Evolutionary conservation across 1,140 invertebrate species (phyloP), one percentile per base, ranked within the genome.

Genomic region (Drosophila equinoxialis): DNA sequence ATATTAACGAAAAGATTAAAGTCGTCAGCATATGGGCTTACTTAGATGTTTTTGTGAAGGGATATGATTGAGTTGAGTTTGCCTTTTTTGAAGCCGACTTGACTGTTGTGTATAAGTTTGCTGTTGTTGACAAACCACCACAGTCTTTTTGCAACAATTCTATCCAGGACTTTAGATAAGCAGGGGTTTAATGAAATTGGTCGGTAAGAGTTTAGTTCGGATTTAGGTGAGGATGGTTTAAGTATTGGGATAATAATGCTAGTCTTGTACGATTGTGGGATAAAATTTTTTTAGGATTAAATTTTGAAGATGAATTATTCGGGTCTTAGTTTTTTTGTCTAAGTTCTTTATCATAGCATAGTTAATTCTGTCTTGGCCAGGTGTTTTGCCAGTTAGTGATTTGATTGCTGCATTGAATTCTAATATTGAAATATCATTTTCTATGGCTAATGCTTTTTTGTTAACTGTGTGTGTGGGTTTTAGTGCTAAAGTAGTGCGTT

Each of bases 181-280:
- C n/a, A n/a, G n/a, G 68, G 58, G 37, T 62, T 79, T 10, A 79
- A 41, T 13, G 72, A 74, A 10, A 78, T 78, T 3, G 67, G 71
- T 11, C 71, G 17, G 17, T 17, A 17, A 17, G 17, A 17, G 17
- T 17, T 17, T 17, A 17, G 1, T 17, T 17, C 17, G 35, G 68
- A 68, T 68, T 68, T 78, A n/a, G 39, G 5, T 35, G n/a, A 33
- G 14, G 54, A 37, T 48, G 62, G 75, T 57, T 77, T 77, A n/a
- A 33, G 10, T 6, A 72, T 72, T 14, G 69, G 65, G n/a, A 72
- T 59, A 33, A 68, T 68, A 11, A 65, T 14, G 23, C 59, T 67
- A 51, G 37, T 62, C 65, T 75, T 75, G 33, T 64, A 75, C 7
- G 51, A 39, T 66, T 71, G 73, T 10, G 73, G 63, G 10, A 75